These are phyloP conservation scores for Monochamus saltuarius DNA, from an alignment of 1,140 invertebrate species.

Conservation along the genomic window DNA sequence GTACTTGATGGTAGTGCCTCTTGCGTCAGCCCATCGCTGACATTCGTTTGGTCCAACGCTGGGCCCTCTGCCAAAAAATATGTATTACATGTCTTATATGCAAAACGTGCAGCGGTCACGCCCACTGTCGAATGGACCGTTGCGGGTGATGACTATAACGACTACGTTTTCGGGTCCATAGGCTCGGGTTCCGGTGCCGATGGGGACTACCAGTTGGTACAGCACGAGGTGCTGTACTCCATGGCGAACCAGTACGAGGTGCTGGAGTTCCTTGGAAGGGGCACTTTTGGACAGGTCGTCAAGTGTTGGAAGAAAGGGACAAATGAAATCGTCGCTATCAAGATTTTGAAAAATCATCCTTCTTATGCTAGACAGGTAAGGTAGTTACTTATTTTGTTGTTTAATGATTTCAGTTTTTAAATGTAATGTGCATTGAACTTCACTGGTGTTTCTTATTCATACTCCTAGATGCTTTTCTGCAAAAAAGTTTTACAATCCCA, in stretches of 20 bases:
- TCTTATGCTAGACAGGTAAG: constrained; percentile 92
- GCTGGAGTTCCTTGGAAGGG: constrained; percentile 96
- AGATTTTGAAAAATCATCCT: constrained; percentile 99
- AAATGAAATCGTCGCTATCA: constrained; percentile 99
- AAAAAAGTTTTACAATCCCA: no score
- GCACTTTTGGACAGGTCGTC: constrained; percentile 99
- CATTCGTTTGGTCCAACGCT: no score
- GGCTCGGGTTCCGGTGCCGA: constrained; percentile 77
- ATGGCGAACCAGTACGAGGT: constrained; percentile 94
- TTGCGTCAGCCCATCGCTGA: no score
- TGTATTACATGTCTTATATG: neutral
- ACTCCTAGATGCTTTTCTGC: no score
- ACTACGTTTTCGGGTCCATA: constrained; percentile 38
- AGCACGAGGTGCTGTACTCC: constrained; percentile 97
- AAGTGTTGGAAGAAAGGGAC: constrained; percentile 99
- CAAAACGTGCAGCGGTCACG: constrained; percentile 21
- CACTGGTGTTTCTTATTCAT: no score
- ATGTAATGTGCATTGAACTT: no score
- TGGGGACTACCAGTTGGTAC: constrained; percentile 97
- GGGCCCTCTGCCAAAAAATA: no score
- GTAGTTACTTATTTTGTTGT: no score
- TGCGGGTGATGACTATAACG: constrained; percentile 21
- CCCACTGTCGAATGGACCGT: constrained; percentile 2
- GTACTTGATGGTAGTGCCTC: no score
- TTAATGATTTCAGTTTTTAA: no score